Base-by-base conservation (phyloP, 2,888 invertebrate species). In the Acheta domesticus region DNA sequence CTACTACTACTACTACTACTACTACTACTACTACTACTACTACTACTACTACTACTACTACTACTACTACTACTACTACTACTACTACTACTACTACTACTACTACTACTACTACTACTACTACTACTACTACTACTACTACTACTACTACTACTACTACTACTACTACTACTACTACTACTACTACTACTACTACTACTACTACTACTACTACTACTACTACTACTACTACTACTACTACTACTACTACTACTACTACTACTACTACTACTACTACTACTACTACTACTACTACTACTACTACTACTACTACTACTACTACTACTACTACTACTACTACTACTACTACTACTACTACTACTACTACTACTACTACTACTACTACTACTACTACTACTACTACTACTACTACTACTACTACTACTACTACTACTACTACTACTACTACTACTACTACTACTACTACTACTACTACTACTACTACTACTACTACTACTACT, bases 171-270 rank as follows among this genome's bases (percentile, higher is more conserved):
- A n/a, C n/a, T n/a, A n/a, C n/a, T n/a, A n/a, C n/a, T n/a, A n/a
- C n/a, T n/a, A n/a, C n/a, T n/a, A 76, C 8, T 23, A n/a, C 23
- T 76, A n/a, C 23, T 76, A 76, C 23, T 76, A 76, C 23, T 76
- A 76, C 23, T 76, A 76, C 23, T 76, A 76, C 23, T 76, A 76
- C 23, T 76, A 76, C 23, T 76, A 76, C 23, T 76, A 76, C 23
- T 76, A 76, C 23, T 76, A 76, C 23, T 76, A 76, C 23, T 76
- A 76, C 23, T 76, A 76, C 23, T 76, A 76, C 23, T 76, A 76
- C 23, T 76, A 76, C 23, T n/a, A 76, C 23, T 76, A 76, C 23
- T 76, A 76, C 21, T 76, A 76, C 23, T 76, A 76, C 23, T 76
- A 76, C 23, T 76, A 76, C 23, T 76, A n/a, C 23, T 76, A 76